phyloP scores from a whole-genome alignment of 2,113 vertebrate genomes.

The Tautogolabrus adspersus region DNA sequence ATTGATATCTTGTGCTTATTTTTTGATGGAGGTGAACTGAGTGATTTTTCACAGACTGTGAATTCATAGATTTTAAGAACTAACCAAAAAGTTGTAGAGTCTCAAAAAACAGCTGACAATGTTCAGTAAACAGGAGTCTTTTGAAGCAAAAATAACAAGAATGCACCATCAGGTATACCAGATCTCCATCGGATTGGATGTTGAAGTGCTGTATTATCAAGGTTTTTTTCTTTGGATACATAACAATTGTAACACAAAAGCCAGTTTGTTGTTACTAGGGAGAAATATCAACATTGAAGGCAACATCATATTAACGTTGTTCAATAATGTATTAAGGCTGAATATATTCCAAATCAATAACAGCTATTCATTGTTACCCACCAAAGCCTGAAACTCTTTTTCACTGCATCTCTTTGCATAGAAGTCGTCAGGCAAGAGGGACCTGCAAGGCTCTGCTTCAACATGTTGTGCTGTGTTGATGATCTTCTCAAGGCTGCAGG shows the following conservation, averaged over 20 bases:
- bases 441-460: conserved; percentile 41
- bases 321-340: background rate
- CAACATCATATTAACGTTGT: background rate
- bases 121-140: too few relatives aligned
- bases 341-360: background rate
- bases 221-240: too few relatives aligned
- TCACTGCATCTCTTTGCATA: conserved; percentile 7
- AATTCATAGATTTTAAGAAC: background rate
- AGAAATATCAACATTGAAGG: background rate
- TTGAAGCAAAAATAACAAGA: too few relatives aligned
- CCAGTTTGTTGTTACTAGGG: background rate
- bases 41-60: background rate
- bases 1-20: background rate
- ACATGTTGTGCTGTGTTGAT: conserved; percentile 26
- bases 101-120: too few relatives aligned
- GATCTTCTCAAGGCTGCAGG: conserved; percentile 57
- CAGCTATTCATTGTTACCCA: conserved; percentile 19
- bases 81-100: background rate
- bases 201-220: background rate
- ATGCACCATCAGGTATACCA: too few relatives aligned
- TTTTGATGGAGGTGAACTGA: background rate
- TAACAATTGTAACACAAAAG: background rate
- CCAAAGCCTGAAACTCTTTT: conserved; percentile 42
- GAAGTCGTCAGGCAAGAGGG: background rate
- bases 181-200: too few relatives aligned